Conservation (phyloP, 2,888 invertebrate species). For the Sericinus montela region DNA sequence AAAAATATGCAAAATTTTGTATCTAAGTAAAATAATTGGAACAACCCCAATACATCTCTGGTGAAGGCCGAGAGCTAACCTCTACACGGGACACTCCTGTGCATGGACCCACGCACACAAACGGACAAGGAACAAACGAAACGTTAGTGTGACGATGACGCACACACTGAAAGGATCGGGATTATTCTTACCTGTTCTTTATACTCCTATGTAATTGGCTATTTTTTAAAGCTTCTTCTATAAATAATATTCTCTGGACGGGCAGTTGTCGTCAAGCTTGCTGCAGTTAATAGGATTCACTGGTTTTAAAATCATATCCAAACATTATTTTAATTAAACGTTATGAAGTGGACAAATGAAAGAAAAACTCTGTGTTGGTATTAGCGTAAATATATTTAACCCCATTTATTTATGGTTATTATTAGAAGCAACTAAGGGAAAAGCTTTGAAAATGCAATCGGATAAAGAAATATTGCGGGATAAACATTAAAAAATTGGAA, state of each 20-base stretch:
- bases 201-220: constrained; percentile 45
- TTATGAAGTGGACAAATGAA: too few relatives aligned
- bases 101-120: constrained; percentile 56
- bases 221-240: constrained; percentile 51
- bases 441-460: too few relatives aligned
- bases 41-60: constrained; percentile 3
- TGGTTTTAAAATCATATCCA: background rate
- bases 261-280: constrained; percentile 19
- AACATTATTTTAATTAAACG: background rate
- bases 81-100: constrained; percentile 62
- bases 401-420: too few relatives aligned
- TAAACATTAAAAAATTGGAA: too few relatives aligned
- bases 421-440: too few relatives aligned
- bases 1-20: too few relatives aligned
- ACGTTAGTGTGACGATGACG: constrained; percentile 36
- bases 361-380: too few relatives aligned
- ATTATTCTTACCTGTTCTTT: constrained; percentile 57
- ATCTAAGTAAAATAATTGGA: constrained; percentile 5
- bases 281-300: background rate
- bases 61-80: constrained; percentile 71
- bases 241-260: constrained; percentile 40
- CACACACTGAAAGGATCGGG: constrained; percentile 37
- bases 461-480: too few relatives aligned
- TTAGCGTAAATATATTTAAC: too few relatives aligned
- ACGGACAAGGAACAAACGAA: constrained; percentile 34